Evolutionary conservation across 1,140 invertebrate species (phyloP).

Genomic region (Acyrthosiphon pisum): DNA sequence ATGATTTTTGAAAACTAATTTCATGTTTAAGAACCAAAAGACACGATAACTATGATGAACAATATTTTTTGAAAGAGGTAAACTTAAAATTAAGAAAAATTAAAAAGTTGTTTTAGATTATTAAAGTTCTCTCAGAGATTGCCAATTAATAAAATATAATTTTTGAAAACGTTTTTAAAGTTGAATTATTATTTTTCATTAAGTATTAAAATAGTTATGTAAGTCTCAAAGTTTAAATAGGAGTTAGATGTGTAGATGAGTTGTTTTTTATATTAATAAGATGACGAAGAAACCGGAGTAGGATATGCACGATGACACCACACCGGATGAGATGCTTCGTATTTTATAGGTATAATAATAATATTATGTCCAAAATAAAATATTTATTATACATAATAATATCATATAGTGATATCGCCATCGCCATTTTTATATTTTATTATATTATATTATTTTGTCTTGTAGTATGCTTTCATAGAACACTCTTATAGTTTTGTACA

Average conservation of each 20-base stretch:
- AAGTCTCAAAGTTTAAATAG: background rate
- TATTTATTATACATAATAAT: background rate
- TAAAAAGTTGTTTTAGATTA: background rate
- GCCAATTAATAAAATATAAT: background rate
- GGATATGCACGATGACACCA: no score
- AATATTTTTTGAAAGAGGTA: background rate
- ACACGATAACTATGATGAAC: background rate
- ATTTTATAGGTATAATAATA: no score
- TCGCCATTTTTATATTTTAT: background rate
- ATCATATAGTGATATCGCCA: background rate
- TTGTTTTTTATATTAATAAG: no score
- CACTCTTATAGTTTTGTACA: background rate
- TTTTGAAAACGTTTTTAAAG: background rate
- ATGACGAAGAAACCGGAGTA: no score
- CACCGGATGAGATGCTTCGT: no score
- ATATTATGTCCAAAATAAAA: background rate
- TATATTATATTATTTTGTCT: background rate
- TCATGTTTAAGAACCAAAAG: background rate
- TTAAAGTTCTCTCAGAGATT: background rate
- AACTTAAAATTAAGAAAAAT: background rate
- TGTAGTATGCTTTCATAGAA: background rate
- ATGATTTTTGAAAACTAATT: background rate
- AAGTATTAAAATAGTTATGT: background rate
- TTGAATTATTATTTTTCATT: background rate
- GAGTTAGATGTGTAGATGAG: no score